These are phyloP conservation scores for Drosophila demipolita DNA, from an alignment of 2,888 invertebrate species.

Conservation along the genomic window DNA sequence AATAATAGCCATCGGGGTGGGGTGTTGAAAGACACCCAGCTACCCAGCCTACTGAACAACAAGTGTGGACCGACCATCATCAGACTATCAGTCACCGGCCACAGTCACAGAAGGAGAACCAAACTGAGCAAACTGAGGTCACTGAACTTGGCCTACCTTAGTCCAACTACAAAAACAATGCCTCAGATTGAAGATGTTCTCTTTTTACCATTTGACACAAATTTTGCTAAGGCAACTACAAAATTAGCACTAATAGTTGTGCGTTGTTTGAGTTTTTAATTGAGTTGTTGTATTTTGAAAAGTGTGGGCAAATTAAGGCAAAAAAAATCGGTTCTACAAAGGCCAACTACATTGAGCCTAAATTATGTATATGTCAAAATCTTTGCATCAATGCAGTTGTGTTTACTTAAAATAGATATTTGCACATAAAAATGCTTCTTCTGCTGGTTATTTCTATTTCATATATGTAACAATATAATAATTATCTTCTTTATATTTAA, in stretches of 20 bases:
- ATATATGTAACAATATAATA: neutral
- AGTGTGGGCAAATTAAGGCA: neutral
- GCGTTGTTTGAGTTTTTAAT: slow-evolving; percentile 22
- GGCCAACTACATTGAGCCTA: neutral
- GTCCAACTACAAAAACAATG: slow-evolving; percentile 18
- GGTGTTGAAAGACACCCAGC: slow-evolving; percentile 44
- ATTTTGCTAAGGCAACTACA: slow-evolving; percentile 1
- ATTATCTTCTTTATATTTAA: neutral
- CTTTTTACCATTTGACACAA: slow-evolving; percentile 5
- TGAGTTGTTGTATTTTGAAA: slow-evolving; percentile 18
- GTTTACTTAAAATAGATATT: neutral
- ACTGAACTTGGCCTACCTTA: slow-evolving; percentile 42
- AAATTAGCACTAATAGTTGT: slow-evolving; percentile 17
- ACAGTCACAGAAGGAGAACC: slow-evolving; percentile 38
- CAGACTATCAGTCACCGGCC: slow-evolving; percentile 38
- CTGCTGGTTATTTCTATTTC: neutral
- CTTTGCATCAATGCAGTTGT: neutral
- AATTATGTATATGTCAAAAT: neutral
- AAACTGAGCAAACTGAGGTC: slow-evolving; percentile 56
- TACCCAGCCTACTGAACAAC: slow-evolving; percentile 54
- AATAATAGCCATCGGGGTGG: slow-evolving; percentile 57
- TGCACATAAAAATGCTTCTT: rapidly evolving
- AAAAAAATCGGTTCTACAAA: neutral
- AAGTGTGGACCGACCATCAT: slow-evolving; percentile 55
- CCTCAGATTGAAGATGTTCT: slow-evolving; percentile 41